These are phyloP conservation scores for Drosophila setifemur DNA, from an alignment of 1,140 invertebrate genomes.

Conservation along the genomic window DNA sequence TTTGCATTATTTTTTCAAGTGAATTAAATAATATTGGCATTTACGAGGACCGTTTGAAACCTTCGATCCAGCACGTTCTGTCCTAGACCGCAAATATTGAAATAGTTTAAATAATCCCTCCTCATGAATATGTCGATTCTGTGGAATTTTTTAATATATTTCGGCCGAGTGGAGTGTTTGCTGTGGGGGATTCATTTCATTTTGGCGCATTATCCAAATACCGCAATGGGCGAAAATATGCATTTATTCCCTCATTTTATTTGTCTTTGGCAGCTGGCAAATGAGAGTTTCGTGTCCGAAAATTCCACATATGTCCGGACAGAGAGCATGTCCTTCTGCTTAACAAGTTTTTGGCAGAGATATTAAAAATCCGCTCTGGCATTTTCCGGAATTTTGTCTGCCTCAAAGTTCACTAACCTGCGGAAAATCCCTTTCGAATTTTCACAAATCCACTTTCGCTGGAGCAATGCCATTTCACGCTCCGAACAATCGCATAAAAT, in stretches of 20 bases:
- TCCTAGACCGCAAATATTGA: slow-evolving; percentile 17
- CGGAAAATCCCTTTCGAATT: slow-evolving; percentile 1
- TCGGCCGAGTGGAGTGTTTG: not conserved
- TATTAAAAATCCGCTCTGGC: slow-evolving; percentile 5
- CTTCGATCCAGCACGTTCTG: slow-evolving; percentile 15
- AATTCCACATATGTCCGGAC: not conserved
- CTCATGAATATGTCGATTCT: slow-evolving; percentile 14
- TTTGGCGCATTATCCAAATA: slow-evolving; percentile 17
- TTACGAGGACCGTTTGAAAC: too few species aligned
- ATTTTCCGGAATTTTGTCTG: too few species aligned
- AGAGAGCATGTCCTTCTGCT: not conserved
- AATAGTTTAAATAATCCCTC: slow-evolving; percentile 33
- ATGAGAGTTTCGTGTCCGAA: slow-evolving; percentile 3
- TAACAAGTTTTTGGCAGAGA: not conserved
- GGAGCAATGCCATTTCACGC: slow-evolving; percentile 23
- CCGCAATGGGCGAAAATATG: slow-evolving; percentile 2
- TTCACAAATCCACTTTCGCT: slow-evolving; percentile 32
- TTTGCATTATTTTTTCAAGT: too few species aligned
- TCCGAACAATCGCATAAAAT: slow-evolving; percentile 5
- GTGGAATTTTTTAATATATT: slow-evolving; percentile 34
- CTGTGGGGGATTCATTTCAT: slow-evolving; percentile 20
- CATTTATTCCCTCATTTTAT: slow-evolving; percentile 18
- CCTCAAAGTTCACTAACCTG: slow-evolving; percentile 19
- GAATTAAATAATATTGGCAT: not conserved
- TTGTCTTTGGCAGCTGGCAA: not conserved